Conservation (phyloP, 2,113 vertebrate genomes). For the Charina bottae region DNA sequence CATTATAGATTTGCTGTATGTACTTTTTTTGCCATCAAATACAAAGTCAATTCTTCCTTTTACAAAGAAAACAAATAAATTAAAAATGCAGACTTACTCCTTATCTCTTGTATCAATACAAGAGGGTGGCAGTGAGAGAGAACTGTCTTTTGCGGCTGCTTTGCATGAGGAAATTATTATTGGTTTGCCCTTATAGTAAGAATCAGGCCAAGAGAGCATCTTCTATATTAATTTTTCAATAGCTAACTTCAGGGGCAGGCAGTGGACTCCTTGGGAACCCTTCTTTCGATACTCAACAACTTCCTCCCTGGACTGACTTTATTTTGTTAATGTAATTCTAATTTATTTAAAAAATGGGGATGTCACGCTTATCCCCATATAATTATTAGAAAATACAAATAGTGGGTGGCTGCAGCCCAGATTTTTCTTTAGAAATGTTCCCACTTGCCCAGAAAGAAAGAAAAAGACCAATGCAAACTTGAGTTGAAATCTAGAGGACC, state of each 20-base stretch:
- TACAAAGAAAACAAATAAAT: slow-evolving; percentile 30
- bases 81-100: slow-evolving; percentile 4
- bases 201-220: not conserved
- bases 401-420: too few species aligned
- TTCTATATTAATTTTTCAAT: not conserved
- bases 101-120: not conserved
- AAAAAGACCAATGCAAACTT: too few species aligned
- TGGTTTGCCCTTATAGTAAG: not conserved
- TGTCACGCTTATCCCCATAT: too few species aligned
- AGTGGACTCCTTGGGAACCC: not conserved
- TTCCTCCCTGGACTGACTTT: too few species aligned
- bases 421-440: too few species aligned
- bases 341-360: too few species aligned
- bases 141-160: not conserved
- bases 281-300: not conserved
- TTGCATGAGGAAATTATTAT: not conserved
- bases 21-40: not conserved
- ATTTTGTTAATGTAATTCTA: too few species aligned
- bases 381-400: too few species aligned
- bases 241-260: not conserved
- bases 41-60: slow-evolving; percentile 59
- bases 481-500: too few species aligned
- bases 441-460: too few species aligned
- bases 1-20: not conserved
- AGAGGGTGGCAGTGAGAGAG: not conserved